These are phyloP conservation scores for Ectemnius cavifrons DNA, from an alignment of 2,888 invertebrate genomes.

Conservation along the genomic window DNA sequence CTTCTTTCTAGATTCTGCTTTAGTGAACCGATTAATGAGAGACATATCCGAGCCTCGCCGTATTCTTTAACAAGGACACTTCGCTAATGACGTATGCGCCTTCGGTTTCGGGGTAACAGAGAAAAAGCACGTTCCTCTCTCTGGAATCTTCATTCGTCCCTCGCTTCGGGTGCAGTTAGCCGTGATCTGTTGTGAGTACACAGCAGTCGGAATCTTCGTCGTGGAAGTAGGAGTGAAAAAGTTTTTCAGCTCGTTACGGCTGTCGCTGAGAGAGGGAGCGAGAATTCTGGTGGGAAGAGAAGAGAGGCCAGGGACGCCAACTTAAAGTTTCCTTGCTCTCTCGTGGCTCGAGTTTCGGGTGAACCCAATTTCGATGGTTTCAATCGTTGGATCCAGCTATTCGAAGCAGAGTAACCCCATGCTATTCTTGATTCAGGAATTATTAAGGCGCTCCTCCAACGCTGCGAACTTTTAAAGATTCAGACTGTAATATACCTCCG, in stretches of 20 bases:
- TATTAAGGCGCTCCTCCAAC: conserved; percentile 35
- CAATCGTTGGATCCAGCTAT: conserved; percentile 23
- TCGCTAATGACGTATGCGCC: neutral
- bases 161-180: too few species aligned
- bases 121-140: too few species aligned
- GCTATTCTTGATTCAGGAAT: conserved; percentile 43
- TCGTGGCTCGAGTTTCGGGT: conserved; percentile 16
- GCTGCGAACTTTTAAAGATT: conserved; percentile 36
- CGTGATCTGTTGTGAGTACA: conserved; percentile 24
- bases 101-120: neutral
- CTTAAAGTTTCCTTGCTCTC: conserved; percentile 14
- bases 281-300: neutral
- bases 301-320: neutral
- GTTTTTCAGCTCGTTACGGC: conserved; percentile 13
- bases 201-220: neutral
- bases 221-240: conserved; percentile 9
- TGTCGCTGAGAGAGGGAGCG: neutral
- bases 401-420: neutral
- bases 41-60: too few species aligned
- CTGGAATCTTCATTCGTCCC: too few species aligned
- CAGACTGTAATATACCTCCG: conserved; percentile 10
- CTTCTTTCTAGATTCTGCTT: too few species aligned
- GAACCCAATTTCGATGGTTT: conserved; percentile 45
- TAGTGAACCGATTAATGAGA: too few species aligned
- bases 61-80: too few species aligned